Percentiles rank a stretch among this genome's conserved stretches.
Evolutionary conservation across 2,113 vertebrate genomes (phyloP).

Genomic region (Scytalopus superciliaris): DNA sequence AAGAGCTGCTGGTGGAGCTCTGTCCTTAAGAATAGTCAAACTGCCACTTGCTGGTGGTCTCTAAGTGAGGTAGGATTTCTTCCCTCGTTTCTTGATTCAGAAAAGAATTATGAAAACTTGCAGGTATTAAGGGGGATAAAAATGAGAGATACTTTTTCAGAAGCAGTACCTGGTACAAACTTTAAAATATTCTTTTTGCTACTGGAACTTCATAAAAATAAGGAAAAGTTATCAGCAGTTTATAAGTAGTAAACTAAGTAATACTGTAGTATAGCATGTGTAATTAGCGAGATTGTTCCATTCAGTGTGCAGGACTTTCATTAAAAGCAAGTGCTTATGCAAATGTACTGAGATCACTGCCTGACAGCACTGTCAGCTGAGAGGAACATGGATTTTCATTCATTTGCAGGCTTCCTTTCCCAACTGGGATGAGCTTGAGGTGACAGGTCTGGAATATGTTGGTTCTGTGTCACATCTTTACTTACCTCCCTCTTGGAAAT

Average conservation of each 20-base stretch:
- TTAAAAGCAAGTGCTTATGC: neutral
- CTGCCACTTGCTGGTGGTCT: neutral
- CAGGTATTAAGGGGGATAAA: neutral
- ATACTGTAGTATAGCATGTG: neutral
- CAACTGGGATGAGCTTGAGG: neutral
- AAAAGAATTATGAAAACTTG: neutral
- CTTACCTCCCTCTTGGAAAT: neutral
- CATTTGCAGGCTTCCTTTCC: neutral
- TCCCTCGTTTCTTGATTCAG: neutral
- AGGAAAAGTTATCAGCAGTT: neutral
- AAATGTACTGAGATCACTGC: neutral
- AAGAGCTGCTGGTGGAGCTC: neutral
- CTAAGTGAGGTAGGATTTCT: neutral
- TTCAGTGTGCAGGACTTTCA: neutral
- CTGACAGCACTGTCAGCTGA: neutral
- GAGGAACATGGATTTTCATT: neutral
- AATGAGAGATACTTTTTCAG: neutral
- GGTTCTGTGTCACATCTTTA: neutral
- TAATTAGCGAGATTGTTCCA: neutral
- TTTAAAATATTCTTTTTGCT: neutral
- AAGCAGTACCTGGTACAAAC: neutral
- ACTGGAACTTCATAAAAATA: neutral
- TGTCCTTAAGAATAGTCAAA: neutral
- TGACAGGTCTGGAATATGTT: neutral
- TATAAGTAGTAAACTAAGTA: neutral